phyloP scores from a whole-genome alignment of 2,888 invertebrate species.

The Caenorhabditis sp. region DNA sequence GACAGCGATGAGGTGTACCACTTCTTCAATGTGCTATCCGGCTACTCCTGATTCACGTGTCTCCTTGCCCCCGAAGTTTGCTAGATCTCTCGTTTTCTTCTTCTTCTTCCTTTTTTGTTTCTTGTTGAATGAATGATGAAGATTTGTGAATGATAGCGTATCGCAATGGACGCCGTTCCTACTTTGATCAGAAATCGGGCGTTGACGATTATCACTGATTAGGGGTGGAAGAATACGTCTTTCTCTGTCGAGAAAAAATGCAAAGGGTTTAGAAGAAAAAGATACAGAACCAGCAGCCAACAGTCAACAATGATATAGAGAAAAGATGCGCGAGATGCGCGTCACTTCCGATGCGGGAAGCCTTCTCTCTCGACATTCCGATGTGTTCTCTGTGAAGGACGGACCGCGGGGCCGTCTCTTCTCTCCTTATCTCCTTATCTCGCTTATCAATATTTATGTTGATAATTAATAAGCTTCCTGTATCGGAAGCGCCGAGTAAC shows the following conservation, averaged over 20 bases:
- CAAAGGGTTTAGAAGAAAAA: slow-evolving; percentile 46
- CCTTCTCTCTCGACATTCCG: slow-evolving; percentile 55
- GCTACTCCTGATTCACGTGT: slow-evolving; percentile 83
- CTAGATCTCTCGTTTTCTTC: slow-evolving; percentile 13
- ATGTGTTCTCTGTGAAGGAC: slow-evolving; percentile 46
- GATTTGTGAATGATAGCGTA: slow-evolving; percentile 28
- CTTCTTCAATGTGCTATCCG: slow-evolving; percentile 86
- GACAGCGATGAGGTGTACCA: slow-evolving; percentile 86
- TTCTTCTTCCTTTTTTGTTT: slow-evolving; percentile 12
- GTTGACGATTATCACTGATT: slow-evolving; percentile 53
- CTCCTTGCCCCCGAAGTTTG: slow-evolving; percentile 21
- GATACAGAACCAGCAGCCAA: neutral
- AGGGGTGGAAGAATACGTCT: slow-evolving; percentile 14
- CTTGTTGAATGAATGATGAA: slow-evolving; percentile 40
- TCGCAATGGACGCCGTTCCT: slow-evolving; percentile 31
- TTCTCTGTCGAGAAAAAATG: slow-evolving; percentile 29
- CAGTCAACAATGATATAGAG: slow-evolving; percentile 42
- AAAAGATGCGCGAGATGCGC: slow-evolving; percentile 10
- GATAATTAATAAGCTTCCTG: slow-evolving; percentile 25
- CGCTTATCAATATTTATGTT: slow-evolving; percentile 22
- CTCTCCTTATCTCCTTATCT: no score
- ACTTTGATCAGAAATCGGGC: slow-evolving; percentile 59
- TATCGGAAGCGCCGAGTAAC: slow-evolving; percentile 6
- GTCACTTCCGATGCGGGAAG: slow-evolving; percentile 60
- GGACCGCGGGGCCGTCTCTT: neutral